Evolutionary conservation across 1,140 invertebrate genomes (phyloP).

Genomic region (Drosophila pruinosa): DNA sequence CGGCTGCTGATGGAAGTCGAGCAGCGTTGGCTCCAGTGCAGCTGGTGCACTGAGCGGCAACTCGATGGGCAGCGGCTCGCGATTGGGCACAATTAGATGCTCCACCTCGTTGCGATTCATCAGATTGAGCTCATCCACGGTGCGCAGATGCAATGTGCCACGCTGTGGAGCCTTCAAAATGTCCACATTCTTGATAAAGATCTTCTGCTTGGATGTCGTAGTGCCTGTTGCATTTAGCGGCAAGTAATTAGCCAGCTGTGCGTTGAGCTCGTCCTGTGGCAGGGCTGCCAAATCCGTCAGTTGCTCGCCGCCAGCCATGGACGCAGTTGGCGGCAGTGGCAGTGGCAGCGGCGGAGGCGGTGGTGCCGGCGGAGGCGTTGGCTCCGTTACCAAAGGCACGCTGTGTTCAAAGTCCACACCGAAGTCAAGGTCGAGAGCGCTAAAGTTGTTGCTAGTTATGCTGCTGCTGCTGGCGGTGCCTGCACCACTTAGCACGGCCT

Average conservation of each 20-base stretch:
- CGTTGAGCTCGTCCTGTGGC: conserved; percentile 15
- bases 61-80: conserved; percentile 88
- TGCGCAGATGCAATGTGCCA: conserved; percentile 74
- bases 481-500: conserved; percentile 46
- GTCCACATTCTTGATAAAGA: conserved; percentile 80
- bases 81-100: conserved; percentile 84
- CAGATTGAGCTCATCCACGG: conserved; percentile 79
- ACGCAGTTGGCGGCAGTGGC: neutral
- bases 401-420: conserved; percentile 57
- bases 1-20: conserved; percentile 33
- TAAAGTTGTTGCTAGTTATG: conserved; percentile 39
- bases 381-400: conserved; percentile 39
- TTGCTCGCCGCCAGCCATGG: neutral
- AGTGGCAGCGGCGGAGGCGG: neutral
- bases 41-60: conserved; percentile 82
- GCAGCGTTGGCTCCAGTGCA: neutral
- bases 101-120: conserved; percentile 81
- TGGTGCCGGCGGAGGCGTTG: conserved; percentile 33
- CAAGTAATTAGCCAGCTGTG: conserved; percentile 45
- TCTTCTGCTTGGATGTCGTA: conserved; percentile 62
- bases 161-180: conserved; percentile 72
- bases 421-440: conserved; percentile 62
- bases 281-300: conserved; percentile 27
- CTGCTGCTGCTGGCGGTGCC: conserved; percentile 13
- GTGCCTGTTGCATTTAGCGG: neutral